Evolutionary conservation across 2,113 vertebrate species (phyloP).

Genomic region (Gambusia holbrooki): DNA sequence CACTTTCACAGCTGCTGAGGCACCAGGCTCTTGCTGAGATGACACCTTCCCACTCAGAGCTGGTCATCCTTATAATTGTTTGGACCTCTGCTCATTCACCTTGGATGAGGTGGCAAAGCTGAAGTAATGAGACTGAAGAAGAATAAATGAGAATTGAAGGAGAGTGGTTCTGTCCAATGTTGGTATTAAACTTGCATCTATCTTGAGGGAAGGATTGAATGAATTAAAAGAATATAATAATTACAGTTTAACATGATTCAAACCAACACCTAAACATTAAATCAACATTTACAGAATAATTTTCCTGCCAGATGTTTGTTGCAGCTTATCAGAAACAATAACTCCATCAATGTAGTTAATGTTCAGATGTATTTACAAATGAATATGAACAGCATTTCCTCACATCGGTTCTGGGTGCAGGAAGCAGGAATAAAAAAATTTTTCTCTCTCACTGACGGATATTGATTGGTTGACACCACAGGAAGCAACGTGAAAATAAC

Average conservation of each 20-base stretch:
- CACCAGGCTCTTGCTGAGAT: constrained; percentile 23
- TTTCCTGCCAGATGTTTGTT: no score
- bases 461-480: not conserved
- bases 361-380: no score
- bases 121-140: constrained; percentile 18
- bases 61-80: constrained; percentile 32
- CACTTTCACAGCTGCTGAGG: constrained; percentile 16
- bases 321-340: no score
- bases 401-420: not conserved
- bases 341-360: no score
- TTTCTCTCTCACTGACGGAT: not conserved
- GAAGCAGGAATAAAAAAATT: not conserved
- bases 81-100: constrained; percentile 29
- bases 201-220: no score
- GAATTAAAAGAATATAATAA: no score
- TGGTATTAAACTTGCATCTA: not conserved
- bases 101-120: constrained; percentile 9
- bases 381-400: no score
- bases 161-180: not conserved
- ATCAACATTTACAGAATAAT: no score
- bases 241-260: no score
- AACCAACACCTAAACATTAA: no score
- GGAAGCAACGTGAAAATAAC: not conserved
- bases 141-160: constrained; percentile 12
- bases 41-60: not conserved